Conservation (phyloP, 2,113 vertebrate species). For the Microcebus griseorufus region DNA sequence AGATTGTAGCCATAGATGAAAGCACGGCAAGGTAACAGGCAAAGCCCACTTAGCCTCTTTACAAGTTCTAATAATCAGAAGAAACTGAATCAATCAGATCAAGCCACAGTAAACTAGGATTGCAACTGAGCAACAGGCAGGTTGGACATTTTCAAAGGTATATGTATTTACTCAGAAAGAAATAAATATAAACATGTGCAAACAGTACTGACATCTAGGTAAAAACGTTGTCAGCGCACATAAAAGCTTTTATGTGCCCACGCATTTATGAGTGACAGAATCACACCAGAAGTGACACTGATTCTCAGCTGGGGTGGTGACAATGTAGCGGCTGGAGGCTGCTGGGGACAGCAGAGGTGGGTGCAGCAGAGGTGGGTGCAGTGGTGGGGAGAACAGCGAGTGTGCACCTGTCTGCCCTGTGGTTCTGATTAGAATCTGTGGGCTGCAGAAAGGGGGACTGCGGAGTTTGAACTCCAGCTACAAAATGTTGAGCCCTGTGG, state of each 20-base stretch:
- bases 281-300: not conserved
- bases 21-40: not conserved
- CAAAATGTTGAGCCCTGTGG: not conserved
- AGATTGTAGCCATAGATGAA: not conserved
- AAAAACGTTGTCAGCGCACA: constrained; percentile 38
- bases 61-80: constrained; percentile 47
- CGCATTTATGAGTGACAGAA: not conserved
- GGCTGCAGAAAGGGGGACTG: not conserved
- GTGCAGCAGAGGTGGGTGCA: not conserved
- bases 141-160: constrained; percentile 25
- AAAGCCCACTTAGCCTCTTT: not conserved
- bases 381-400: too few species aligned
- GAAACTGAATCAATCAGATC: not conserved
- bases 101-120: not conserved
- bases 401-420: not conserved
- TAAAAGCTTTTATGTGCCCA: accelerated
- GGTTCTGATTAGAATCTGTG: not conserved
- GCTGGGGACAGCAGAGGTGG: not conserved
- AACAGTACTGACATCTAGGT: not conserved
- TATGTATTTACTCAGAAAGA: not conserved
- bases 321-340: not conserved
- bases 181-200: not conserved
- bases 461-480: not conserved
- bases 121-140: not conserved
- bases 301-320: not conserved